Base-by-base conservation (phyloP, 2,113 vertebrate genomes). In the Mirounga angustirostris region DNA sequence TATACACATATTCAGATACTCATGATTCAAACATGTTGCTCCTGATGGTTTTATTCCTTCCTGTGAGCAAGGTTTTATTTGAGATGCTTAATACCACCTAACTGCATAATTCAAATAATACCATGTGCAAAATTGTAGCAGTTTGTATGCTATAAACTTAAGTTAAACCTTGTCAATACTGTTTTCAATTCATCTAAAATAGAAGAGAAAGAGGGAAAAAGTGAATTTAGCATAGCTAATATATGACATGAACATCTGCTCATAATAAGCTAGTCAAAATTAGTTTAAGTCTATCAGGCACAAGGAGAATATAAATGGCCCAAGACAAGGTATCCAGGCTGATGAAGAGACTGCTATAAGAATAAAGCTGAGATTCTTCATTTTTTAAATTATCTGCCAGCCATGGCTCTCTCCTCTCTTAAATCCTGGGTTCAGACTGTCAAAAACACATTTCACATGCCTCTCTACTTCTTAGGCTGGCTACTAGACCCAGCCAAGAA, bases 171-270 rank as follows among this genome's bases (percentile, higher is more conserved):
- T 93, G 59, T 95, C 97, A 93, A 73, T 93, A 94, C 58, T 74
- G 1, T 59, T 88, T 90, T 87, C 36, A 69, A 58, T 86, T 96
- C 54, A 87, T 82, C 54, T 80, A 83, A 87, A 86, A 61, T 33
- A 85, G n/a, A 95, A 97, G 9, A 93, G 19, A 96, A 84, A 84
- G 58, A 74, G 8, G 54, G n/a, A 58, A 56, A 89, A 91, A 80
- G 91, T 93, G 50, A 88, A 98, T 94, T 95, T 97, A 96, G 94
- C 97, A 96, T 96, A 96, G 16, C 33, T 95, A 95, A 95, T 96
- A 91, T 56, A 97, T 83, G 59, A 82, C 94, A 80, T 82, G 86
- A 97, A 95, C 88, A 97, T 90, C 90, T 97, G 97, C n/a, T 98
- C 71, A 95, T 95, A 95, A 96, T 96, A 91, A 97, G 61, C 18